phyloP scores from a whole-genome alignment of 2,113 vertebrate genomes.

The Dipodomys stephensi region DNA sequence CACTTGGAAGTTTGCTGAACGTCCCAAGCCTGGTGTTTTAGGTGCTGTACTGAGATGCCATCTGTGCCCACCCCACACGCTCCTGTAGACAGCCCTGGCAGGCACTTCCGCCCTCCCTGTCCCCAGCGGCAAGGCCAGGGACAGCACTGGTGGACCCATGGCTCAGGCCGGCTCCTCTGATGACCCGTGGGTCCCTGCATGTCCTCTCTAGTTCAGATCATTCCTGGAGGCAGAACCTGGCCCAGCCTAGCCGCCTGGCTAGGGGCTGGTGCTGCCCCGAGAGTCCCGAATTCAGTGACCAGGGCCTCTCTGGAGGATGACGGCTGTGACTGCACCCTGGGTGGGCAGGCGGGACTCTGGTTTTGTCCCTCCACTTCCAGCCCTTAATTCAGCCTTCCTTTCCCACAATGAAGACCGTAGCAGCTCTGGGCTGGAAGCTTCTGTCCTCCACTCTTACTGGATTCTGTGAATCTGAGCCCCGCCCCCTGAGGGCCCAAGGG shows the following conservation, averaged over 20 bases:
- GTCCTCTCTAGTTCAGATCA: background rate
- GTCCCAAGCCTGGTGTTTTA: background rate
- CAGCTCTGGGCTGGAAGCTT: too few species aligned
- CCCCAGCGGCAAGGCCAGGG: background rate
- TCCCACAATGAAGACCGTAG: too few species aligned
- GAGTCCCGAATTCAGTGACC: background rate
- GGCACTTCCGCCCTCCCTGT: background rate
- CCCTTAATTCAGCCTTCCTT: too few species aligned
- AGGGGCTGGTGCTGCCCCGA: background rate
- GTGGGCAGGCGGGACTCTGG: background rate
- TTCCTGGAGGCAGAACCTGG: background rate
- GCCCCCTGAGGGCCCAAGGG: too few species aligned
- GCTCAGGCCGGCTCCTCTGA: background rate
- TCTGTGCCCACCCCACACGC: too few species aligned
- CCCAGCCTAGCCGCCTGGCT: slow-evolving; percentile 5
- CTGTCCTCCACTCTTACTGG: background rate
- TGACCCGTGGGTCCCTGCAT: background rate
- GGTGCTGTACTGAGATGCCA: background rate
- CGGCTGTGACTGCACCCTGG: too few species aligned
- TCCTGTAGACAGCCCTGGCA: background rate
- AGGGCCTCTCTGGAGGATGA: background rate
- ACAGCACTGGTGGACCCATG: background rate
- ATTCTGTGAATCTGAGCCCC: background rate
- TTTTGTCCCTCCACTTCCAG: too few species aligned
- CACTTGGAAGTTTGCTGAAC: background rate